phyloP scores from a whole-genome alignment of 2,113 vertebrate genomes.

The Engystomops pustulosus region DNA sequence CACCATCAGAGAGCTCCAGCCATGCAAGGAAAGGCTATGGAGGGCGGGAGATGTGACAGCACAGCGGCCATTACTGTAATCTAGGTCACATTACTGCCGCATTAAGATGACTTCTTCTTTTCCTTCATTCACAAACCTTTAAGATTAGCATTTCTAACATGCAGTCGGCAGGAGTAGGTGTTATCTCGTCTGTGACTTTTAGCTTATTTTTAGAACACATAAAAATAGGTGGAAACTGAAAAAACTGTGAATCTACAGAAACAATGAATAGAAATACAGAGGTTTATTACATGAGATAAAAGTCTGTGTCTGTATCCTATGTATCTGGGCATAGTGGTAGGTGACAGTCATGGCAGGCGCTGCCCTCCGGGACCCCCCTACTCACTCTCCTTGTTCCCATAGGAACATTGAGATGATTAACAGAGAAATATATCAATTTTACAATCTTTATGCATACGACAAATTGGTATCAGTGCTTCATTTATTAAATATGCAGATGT shows the following conservation, averaged over 20 bases:
- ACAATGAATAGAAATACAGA: neutral
- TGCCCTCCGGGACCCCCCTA: neutral
- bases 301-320: neutral
- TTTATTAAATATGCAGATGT: neutral
- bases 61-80: neutral
- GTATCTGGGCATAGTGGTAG: neutral
- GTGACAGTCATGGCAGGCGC: neutral
- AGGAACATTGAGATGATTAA: neutral
- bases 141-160: neutral
- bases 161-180: neutral
- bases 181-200: neutral
- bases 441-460: neutral
- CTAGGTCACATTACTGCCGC: slow-evolving; percentile 9
- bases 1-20: neutral
- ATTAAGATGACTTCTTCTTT: neutral
- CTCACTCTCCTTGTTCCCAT: neutral
- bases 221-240: neutral
- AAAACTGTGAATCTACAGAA: neutral
- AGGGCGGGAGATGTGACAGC: neutral
- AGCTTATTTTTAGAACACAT: neutral
- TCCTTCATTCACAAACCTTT: slow-evolving; percentile 14
- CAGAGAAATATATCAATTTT: neutral
- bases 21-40: slow-evolving; percentile 14
- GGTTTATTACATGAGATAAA: neutral
- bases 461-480: neutral